A percentile compares a stretch with the other conserved stretches of the same genome.
Evolutionary conservation across 2,888 invertebrate genomes (phyloP).

Genomic region (Plagiodera versicolora): DNA sequence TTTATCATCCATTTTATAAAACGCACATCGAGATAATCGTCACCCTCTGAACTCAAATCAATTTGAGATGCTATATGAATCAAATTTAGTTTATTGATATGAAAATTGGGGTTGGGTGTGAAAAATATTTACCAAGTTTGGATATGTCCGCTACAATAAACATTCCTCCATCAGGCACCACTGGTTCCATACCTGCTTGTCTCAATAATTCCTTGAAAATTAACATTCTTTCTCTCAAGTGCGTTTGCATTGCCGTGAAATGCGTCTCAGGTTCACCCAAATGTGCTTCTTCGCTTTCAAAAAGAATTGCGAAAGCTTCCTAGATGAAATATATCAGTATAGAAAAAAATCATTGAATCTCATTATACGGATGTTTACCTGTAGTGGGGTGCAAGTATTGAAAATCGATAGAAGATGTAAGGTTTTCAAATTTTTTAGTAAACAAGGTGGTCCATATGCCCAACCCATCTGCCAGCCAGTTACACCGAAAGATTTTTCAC

Average conservation of each 20-base stretch:
- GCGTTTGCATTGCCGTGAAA: constrained; percentile 72
- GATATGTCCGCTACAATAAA: constrained; percentile 95
- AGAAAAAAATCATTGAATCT: too few relatives aligned
- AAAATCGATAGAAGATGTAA: constrained; percentile 95
- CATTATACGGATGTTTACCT: constrained; percentile 55
- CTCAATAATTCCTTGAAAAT: constrained; percentile 71
- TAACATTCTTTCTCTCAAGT: constrained; percentile 78
- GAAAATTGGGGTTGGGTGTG: too few relatives aligned
- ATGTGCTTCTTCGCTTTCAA: constrained; percentile 81
- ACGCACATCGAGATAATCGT: constrained; percentile 19
- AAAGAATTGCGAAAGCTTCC: constrained; percentile 89
- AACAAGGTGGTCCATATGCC: constrained; percentile 85
- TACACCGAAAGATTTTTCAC: constrained; percentile 96
- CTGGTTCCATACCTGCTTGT: constrained; percentile 85
- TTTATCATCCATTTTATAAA: constrained; percentile 27
- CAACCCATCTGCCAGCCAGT: constrained; percentile 98
- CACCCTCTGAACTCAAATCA: constrained; percentile 18
- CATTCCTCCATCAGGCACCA: constrained; percentile 94
- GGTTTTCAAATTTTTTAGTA: constrained; percentile 79
- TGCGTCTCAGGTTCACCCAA: constrained; percentile 77
- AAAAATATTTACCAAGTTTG: constrained; percentile 61
- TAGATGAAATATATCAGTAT: too few relatives aligned
- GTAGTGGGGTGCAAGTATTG: constrained; percentile 87
- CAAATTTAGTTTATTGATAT: too few relatives aligned
- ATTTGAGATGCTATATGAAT: constrained; percentile 15